Conservation (phyloP, 2,113 vertebrate species). For the Eptatretus burgeri region DNA sequence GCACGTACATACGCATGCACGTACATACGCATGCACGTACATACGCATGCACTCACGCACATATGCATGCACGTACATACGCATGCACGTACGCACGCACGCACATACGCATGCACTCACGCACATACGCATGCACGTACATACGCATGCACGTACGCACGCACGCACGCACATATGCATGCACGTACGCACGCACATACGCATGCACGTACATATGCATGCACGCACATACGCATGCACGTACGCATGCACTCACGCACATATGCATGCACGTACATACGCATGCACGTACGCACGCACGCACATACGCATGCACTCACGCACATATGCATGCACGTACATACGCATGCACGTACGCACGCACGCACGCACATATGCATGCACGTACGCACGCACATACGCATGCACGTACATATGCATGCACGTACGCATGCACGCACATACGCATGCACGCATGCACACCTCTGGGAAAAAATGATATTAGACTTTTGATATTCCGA, state of each 20-base stretch:
- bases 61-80: neutral
- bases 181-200: neutral
- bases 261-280: neutral
- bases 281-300: neutral
- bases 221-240: neutral
- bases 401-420: neutral
- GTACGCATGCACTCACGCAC: neutral
- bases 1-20: neutral
- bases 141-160: no score
- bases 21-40: no score
- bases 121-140: no score
- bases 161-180: neutral
- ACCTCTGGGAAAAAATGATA: no score
- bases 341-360: neutral
- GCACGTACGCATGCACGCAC: neutral
- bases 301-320: neutral
- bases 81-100: constrained; percentile 1
- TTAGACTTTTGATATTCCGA: no score
- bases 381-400: neutral
- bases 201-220: neutral
- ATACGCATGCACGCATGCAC: constrained; percentile 1
- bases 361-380: neutral
- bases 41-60: neutral
- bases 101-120: neutral
- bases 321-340: neutral